Percentiles rank a stretch among this genome's conserved stretches.
phyloP scores from a whole-genome alignment of 2,888 invertebrate species.

The Dynastes tityus region DNA sequence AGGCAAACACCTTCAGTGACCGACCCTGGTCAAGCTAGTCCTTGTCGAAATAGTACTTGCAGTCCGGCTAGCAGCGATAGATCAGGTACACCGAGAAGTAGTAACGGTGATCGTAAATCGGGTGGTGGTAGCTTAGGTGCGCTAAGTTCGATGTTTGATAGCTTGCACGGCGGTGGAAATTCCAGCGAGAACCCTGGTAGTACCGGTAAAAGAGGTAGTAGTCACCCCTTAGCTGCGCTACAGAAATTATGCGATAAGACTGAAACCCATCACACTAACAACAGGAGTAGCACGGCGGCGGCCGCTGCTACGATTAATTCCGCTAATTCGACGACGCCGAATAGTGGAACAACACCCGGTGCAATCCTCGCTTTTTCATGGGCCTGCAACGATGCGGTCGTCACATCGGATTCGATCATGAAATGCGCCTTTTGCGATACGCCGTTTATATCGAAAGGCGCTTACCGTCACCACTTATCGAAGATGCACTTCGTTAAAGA shows the following conservation, averaged over 20 bases:
- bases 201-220: constrained; percentile 79
- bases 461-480: constrained; percentile 95
- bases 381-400: constrained; percentile 94
- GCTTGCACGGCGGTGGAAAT: constrained; percentile 77
- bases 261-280: constrained; percentile 80
- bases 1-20: constrained; percentile 62
- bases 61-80: constrained; percentile 86
- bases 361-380: constrained; percentile 93
- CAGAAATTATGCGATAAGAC: constrained; percentile 98
- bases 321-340: constrained; percentile 63
- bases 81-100: constrained; percentile 83
- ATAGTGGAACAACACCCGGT: constrained; percentile 78
- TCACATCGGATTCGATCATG: constrained; percentile 90
- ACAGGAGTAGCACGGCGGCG: constrained; percentile 67
- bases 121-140: constrained; percentile 85
- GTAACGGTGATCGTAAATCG: constrained; percentile 74
- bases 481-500: constrained; percentile 97
- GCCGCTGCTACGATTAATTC: constrained; percentile 66
- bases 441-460: constrained; percentile 96
- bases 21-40: constrained; percentile 72
- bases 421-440: constrained; percentile 97
- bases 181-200: constrained; percentile 70
- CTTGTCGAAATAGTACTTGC: constrained; percentile 75
- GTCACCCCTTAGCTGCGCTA: constrained; percentile 94
- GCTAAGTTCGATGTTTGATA: constrained; percentile 92